Evolutionary conservation across 2,888 invertebrate genomes (phyloP), one percentile per base, ranked within the genome.

Genomic region (Diloba caeruleocephala): DNA sequence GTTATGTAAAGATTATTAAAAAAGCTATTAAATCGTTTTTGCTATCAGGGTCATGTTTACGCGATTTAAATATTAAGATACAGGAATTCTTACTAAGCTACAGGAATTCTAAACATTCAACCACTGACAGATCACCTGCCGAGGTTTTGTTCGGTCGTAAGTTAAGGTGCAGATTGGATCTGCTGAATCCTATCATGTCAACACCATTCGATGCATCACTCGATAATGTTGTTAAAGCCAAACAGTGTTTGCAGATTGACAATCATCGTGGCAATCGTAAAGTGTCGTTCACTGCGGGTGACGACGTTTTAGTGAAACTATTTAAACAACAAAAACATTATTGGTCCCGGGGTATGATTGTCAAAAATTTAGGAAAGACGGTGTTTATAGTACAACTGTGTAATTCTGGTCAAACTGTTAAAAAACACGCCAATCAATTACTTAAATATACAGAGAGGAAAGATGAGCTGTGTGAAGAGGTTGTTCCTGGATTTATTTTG

Each of bases 111-210:
- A 43, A 23, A 15, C 44, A 44, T 28, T 34, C 34, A 2, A 44
- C 44, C 13, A 44, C 44, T 10, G 33, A 44, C 34, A 44, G 44
- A 36, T 33, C 44, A 7, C 44, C 44, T 4, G 34, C 34, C 19
- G 44, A 44, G n/a, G 19, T 44, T 0, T 44, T 17, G 14, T 41
- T 31, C 15, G 41, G 41, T 6, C 31, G 21, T 14, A 41, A 41
- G 10, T 31, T 31, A 9, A 41, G 31, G 21, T 41, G 41, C 21
- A 29, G 41, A 10, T 9, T 41, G n/a, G 41, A 41, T 29, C 13
- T 41, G 7, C 21, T 41, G 15, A 21, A 7, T n/a, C 41, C 41
- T 28, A 19, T 19, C 12, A 41, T 13, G 12, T 17, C 28, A 13
- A 9, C 41, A 13, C 41, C 41, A 41, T 31, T 19, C 31, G n/a